Conservation (phyloP, 2,797 vertebrate species). For the Smutsia gigantea region DNA sequence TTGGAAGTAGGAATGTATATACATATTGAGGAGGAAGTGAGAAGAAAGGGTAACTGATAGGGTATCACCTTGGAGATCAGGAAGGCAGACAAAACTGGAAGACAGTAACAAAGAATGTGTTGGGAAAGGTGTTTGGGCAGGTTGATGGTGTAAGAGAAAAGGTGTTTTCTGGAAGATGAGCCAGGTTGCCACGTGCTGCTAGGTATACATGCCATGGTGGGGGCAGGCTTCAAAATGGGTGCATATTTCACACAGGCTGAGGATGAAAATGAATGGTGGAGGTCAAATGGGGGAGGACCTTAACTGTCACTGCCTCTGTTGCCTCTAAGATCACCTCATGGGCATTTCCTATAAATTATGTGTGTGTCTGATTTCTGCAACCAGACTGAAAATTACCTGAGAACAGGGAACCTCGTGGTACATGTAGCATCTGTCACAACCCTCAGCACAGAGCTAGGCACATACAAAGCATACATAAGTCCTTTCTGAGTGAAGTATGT, state of each 20-base stretch:
- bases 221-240: background rate
- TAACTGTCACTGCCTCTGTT: background rate
- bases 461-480: background rate
- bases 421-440: background rate
- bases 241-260: background rate
- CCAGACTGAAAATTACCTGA: background rate
- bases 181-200: background rate
- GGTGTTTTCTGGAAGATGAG: background rate
- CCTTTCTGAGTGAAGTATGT: background rate
- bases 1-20: background rate
- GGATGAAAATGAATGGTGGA: background rate
- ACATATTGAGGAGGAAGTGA: background rate
- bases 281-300: background rate
- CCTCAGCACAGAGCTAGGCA: conserved; percentile 22
- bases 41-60: background rate
- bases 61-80: background rate
- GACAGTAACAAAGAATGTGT: background rate
- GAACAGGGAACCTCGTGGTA: background rate
- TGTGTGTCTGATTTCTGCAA: conserved; percentile 16
- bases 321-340: background rate
- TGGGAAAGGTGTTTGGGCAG: background rate
- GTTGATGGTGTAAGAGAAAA: background rate
- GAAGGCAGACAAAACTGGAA: background rate
- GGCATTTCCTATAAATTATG: background rate
- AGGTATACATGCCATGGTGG: background rate